These are phyloP conservation scores for Vidua macroura DNA, from an alignment of 2,113 vertebrate species.

Conservation along the genomic window DNA sequence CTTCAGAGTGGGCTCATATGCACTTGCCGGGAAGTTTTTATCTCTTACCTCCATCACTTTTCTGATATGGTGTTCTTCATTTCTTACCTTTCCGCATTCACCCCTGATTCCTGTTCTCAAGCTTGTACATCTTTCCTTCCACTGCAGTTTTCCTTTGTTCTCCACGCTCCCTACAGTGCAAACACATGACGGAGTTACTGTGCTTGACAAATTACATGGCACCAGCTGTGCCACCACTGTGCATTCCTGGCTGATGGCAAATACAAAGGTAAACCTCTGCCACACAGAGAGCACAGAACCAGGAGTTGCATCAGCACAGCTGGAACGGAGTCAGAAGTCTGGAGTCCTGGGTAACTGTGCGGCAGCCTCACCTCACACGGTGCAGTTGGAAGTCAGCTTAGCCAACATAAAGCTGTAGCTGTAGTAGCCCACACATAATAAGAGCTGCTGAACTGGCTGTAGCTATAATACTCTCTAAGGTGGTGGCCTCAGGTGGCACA, in stretches of 20 bases:
- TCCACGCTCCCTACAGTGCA: background rate
- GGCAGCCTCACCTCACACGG: background rate
- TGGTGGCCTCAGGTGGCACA: background rate
- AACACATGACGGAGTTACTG: background rate
- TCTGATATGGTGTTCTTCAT: background rate
- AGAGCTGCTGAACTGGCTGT: background rate
- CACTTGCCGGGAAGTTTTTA: background rate
- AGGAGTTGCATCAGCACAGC: background rate
- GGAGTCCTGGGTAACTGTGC: background rate
- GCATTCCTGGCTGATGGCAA: background rate
- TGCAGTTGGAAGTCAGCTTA: background rate
- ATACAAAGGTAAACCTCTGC: background rate
- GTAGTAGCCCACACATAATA: background rate
- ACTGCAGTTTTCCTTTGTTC: background rate
- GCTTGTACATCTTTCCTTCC: background rate
- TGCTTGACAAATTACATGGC: background rate
- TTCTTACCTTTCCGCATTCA: background rate
- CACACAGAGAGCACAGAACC: background rate
- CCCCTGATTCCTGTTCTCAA: background rate
- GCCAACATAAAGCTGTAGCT: background rate
- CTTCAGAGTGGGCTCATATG: background rate
- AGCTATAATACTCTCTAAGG: accelerated
- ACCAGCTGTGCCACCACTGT: background rate
- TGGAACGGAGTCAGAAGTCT: background rate
- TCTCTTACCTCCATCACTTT: background rate